Evolutionary conservation across 2,888 invertebrate genomes (phyloP), one percentile per base, ranked within the genome.

Genomic region (Rhagophthalmus giganteus): DNA sequence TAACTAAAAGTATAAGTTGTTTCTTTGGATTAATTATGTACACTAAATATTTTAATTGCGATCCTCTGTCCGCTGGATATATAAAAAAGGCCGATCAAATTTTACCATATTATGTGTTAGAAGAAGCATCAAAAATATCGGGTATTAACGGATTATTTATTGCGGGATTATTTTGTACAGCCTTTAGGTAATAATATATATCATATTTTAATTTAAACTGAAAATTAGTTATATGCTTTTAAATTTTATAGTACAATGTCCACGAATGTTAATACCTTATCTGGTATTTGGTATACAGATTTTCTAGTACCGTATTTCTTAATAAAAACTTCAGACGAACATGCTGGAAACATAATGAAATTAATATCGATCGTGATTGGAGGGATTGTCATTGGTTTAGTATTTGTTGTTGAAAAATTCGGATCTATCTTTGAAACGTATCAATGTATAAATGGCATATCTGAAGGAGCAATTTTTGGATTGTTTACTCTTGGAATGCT

Each of bases 121-220:
- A 85, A 60, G 76, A 85, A n/a, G 79, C 86, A 0, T 74, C 76
- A 1, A 74, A 80, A 68, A 78, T 85, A 62, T 84, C 85, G 9
- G 88, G 88, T 0, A 76, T 89, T 35, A 83, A 87, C 14, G 89
- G 88, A 2, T 76, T 89, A 27, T 89, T 90, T 62, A 80, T 88
- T 2, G 86, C 88, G 13, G 84, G 88, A 13, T 78, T 88, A 30
- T 86, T 88, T 60, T 84, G 86, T 64, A 86, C 88, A 0, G 86
- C 86, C 0, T 77, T 88, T 13, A 83, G 81, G 80, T 80, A 67
- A 14, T n/a, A n/a, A n/a, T n/a, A n/a, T n/a, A n/a, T n/a, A 32
- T 31, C 2, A 11, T 20, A 10, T 1, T 2, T 8, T 28, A 15
- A 9, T 10, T 30, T 7, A 2, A 30, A 20, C 20, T 20, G 27